Evolutionary conservation across 2,888 invertebrate genomes (phyloP), one percentile per base, ranked within the genome.

Genomic region (Ormyrus thymus): DNA sequence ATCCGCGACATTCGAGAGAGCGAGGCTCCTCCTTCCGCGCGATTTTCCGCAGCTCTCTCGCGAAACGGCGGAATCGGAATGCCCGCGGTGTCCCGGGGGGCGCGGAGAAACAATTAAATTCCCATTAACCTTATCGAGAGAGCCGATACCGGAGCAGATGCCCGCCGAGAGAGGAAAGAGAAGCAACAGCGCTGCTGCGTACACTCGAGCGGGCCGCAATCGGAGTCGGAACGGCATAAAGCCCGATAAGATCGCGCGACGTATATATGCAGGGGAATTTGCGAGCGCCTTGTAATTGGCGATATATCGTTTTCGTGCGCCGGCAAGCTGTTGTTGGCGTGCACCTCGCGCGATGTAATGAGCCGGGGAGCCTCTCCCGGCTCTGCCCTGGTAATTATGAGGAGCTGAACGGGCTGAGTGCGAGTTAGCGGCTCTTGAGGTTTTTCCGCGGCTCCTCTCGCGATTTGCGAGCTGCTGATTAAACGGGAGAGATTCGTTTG

Each of bases 31-130:
- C 1, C 29, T 29, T 29, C 29, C 29, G 29, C 29, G 29, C 29
- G 29, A 29, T 29, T 29, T 29, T 29, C 29, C 29, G 29, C 29
- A 29, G 29, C 29, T 29, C 29, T 29, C 29, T 29, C 29, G 1
- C 29, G 29, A 29, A 29, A 29, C 29, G 3, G 3, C 29, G 29
- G 29, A 29, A 29, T 29, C 29, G 29, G 3, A 29, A 29, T 29
- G 29, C 29, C 29, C 29, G 29, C 29, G 3, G 29, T 29, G 1
- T 29, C 29, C n/a, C n/a, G n/a, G 29, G 29, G 29, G 53, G 29
- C 56, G 48, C 64, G 46, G 59, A 70, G 65, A 69, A 74, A 62
- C 59, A 78, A 74, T 78, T 74, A 74, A 74, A 74, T 65, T 74
- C 64, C 70, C 64, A 74, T 78, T 69, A 78, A n/a, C 48, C 48